Evolutionary conservation across 2,113 vertebrate species (phyloP), one percentile per base, ranked within the genome.

Genomic region (Eupsittula cactorum): DNA sequence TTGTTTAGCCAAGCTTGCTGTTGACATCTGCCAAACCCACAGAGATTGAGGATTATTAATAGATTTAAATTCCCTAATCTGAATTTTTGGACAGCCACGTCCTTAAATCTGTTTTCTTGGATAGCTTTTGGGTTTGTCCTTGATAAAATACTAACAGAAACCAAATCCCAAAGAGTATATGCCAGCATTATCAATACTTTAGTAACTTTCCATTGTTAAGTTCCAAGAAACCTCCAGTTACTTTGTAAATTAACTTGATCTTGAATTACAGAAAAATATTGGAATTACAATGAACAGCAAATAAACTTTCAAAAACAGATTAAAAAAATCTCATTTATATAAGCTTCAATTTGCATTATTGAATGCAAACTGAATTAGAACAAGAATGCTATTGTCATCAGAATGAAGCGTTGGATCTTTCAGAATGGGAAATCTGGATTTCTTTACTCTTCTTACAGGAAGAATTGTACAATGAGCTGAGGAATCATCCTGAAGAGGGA

Each of bases 21-120:
- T 47, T 82, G 65, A 78, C 77, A 78, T 67, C 55, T 81, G 88
- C 82, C 88, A 93, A 90, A 77, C 42, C 37, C 63, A 62, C 49
- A 65, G 57, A 86, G 79, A 18, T 10, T 62, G 75, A 86, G 71
- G 75, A 92, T 88, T 88, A 93, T 80, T 13, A 3, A 86, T 62
- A 88, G 82, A 74, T 57, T 93, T 86, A 64, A 90, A 77, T 62
- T 64, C 67, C 15, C n/a, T 82, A 90, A 94, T 73, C 53, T 77
- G 57, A 76, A 62, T 73, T 83, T 97, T 74, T 65, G 81, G 75
- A 77, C 44, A 88, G 63, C 15, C 49, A 35, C 49, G 14, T 73
- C 44, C 63, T 88, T 85, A 42, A 47, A 88, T 82, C 78, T 85
- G 69, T 55, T 85, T 79, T 69, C 84, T 85, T 90, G 67, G 57